Base-by-base conservation (phyloP, 2,797 vertebrate genomes). In the Typhlichthys eigenmanni region DNA sequence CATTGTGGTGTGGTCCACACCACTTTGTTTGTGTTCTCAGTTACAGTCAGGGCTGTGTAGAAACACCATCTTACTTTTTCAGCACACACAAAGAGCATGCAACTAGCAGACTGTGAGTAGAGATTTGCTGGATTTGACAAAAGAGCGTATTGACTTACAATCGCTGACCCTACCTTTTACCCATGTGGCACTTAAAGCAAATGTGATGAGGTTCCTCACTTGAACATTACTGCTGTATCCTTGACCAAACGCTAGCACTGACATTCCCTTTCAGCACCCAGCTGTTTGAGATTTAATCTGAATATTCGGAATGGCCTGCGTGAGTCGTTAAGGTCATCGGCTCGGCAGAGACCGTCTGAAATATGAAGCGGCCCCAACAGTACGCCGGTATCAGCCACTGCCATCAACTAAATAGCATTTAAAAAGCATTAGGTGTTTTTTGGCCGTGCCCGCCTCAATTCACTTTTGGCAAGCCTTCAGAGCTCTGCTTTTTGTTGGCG, bases 371-470 rank as follows among this genome's bases (percentile, higher is more conserved):
- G 80, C 69, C 70, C 75, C 68, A 69, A 55, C 69, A 71, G 80
- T 66, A 50, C 66, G 72, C 62, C 66, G 49, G 68, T 88, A 82
- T 87, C 88, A 79, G 66, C 75, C 76, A 53, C 85, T 73, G 72
- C 87, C 80, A 91, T 92, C 87, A 87, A 82, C 85, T 86, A 80
- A 91, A 91, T 90, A 91, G 88, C 88, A 89, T 91, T 89, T 89
- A 86, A 89, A 91, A 88, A 89, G 81, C 85, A 87, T 91, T 91
- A 83, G 78, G 75, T 85, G 82, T 86, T 85, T 83, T 89, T 82
- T 84, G 78, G 83, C 82, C 65, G 46, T 69, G 79, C 58, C 71
- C 66, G 65, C 65, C 67, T 59, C 16, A 47, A 69, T 78, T 78
- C 81, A 60, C 79, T 85, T 16, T 85, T 92, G 90, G 89, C 88